Evolutionary conservation across 2,888 invertebrate species (phyloP).

Genomic region (Melanophora roralis): DNA sequence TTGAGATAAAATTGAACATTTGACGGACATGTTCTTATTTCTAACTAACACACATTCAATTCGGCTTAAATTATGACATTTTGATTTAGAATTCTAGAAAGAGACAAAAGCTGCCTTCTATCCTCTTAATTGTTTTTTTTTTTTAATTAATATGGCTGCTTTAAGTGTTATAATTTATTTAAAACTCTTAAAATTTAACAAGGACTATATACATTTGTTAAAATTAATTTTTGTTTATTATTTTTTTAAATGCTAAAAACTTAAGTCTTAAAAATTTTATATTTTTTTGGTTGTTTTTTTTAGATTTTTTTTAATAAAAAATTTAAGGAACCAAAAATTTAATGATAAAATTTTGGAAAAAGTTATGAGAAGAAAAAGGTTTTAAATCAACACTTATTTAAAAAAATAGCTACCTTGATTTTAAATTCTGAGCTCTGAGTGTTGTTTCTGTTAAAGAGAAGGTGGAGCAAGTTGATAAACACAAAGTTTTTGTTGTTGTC

Average conservation of each 20-base stretch:
- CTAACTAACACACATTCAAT: slow-evolving; percentile 34
- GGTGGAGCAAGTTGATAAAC: background rate
- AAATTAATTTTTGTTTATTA: background rate
- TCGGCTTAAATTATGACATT: slow-evolving; percentile 48
- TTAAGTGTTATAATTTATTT: background rate
- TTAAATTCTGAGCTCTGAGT: background rate
- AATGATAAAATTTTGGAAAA: slow-evolving; percentile 21
- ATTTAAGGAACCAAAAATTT: slow-evolving; percentile 54
- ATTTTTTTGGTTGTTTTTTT: slow-evolving; percentile 50
- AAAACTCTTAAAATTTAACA: slow-evolving; percentile 62
- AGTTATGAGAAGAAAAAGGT: slow-evolving; percentile 9
- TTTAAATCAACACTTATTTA: slow-evolving; percentile 30
- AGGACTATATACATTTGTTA: slow-evolving; percentile 57
- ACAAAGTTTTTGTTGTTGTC: slow-evolving; percentile 18
- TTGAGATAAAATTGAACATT: slow-evolving; percentile 19
- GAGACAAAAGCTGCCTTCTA: slow-evolving; percentile 32
- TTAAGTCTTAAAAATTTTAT: slow-evolving; percentile 27
- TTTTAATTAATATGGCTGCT: slow-evolving; percentile 35
- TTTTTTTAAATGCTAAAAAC: slow-evolving; percentile 4
- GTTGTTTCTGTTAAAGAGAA: background rate
- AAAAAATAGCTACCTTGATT: slow-evolving; percentile 58
- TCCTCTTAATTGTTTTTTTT: slow-evolving; percentile 12
- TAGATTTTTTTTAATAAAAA: slow-evolving; percentile 55
- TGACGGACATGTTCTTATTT: slow-evolving; percentile 12
- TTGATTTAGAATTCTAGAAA: slow-evolving; percentile 23